Conservation (phyloP, 2,113 vertebrate genomes). For the Centropus unirufus region DNA sequence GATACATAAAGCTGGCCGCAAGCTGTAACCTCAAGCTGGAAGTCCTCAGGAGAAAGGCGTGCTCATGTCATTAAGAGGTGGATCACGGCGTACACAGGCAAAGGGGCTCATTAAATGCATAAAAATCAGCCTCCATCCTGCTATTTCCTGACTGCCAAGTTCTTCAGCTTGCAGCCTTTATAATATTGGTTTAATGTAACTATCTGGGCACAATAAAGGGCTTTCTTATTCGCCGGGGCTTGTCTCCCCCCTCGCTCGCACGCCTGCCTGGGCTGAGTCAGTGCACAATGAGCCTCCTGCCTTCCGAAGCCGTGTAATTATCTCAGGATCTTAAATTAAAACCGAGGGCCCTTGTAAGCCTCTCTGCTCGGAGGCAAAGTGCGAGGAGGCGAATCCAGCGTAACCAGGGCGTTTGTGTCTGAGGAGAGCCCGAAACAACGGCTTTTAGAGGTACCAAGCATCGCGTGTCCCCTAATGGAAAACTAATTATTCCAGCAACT, state of each 20-base stretch:
- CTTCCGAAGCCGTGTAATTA: not conserved
- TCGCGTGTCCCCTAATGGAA: not conserved
- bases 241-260: not conserved
- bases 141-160: not conserved
- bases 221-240: not conserved
- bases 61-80: not conserved
- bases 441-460: not conserved
- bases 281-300: conserved; percentile 15
- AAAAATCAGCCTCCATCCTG: not conserved
- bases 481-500: not conserved
- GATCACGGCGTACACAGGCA: not conserved
- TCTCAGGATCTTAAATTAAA: conserved; percentile 18
- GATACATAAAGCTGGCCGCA: not conserved
- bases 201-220: not conserved
- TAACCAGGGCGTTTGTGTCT: not conserved
- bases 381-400: not conserved
- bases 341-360: not conserved
- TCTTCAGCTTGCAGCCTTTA: not conserved
- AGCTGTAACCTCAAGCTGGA: not conserved
- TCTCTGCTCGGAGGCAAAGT: not conserved
- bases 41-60: not conserved
- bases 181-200: not conserved
- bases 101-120: conserved; percentile 1
- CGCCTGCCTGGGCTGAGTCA: conserved; percentile 14
- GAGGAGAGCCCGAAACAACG: not conserved